Percentiles rank a stretch among this genome's conserved stretches.
phyloP scores from a whole-genome alignment of 2,113 vertebrate genomes.

The Aplodontia rufa region DNA sequence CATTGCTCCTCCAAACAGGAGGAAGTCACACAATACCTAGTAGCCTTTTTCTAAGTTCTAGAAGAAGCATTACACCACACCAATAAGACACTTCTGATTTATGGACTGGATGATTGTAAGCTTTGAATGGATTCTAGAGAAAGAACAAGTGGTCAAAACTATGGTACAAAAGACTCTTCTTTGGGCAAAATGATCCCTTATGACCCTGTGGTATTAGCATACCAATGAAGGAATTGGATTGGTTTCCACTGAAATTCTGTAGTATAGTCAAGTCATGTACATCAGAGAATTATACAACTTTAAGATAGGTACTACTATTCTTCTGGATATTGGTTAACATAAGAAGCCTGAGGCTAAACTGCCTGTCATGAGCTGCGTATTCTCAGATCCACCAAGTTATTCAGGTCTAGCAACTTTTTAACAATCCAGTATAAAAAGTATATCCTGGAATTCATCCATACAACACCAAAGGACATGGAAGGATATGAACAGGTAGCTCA shows the following conservation, averaged over 20 bases:
- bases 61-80: neutral
- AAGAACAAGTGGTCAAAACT: neutral
- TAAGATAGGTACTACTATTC: neutral
- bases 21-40: neutral
- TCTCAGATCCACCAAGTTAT: neutral
- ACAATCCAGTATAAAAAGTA: neutral
- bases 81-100: neutral
- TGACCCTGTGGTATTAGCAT: neutral
- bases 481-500: neutral
- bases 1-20: neutral
- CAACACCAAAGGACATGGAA: neutral
- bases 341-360: neutral
- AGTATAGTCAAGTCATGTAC: neutral
- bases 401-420: neutral
- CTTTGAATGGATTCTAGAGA: neutral
- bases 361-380: neutral
- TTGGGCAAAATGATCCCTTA: neutral
- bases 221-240: neutral
- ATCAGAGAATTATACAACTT: neutral
- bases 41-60: neutral
- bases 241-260: neutral
- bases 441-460: neutral
- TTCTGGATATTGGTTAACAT: neutral
- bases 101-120: neutral
- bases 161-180: neutral